These are phyloP conservation scores for Thryonomys swinderianus DNA, from an alignment of 2,113 vertebrate species.

Conservation along the genomic window DNA sequence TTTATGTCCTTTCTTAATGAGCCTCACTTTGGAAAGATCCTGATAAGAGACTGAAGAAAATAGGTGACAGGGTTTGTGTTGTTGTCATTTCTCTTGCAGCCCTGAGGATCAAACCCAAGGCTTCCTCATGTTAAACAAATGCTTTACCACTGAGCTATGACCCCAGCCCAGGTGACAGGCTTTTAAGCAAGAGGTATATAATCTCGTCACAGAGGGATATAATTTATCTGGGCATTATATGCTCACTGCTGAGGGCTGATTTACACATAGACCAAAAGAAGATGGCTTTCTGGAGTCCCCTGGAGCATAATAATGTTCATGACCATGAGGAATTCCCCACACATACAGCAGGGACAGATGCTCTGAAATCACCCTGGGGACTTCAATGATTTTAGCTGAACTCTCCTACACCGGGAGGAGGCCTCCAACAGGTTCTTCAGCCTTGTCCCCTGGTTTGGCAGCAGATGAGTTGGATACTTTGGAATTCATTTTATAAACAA, in stretches of 20 bases:
- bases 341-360: background rate
- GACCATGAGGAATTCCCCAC: constrained; percentile 42
- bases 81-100: background rate
- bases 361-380: constrained; percentile 57
- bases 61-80: background rate
- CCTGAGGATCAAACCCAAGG: background rate
- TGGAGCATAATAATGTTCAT: constrained; percentile 63
- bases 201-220: constrained; percentile 34
- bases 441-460: constrained; percentile 77
- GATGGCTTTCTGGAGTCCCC: constrained; percentile 66
- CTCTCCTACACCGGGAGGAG: constrained; percentile 54
- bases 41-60: constrained; percentile 51
- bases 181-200: constrained; percentile 66
- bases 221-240: constrained; percentile 66
- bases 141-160: background rate
- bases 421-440: constrained; percentile 60
- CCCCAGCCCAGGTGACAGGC: background rate
- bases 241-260: constrained; percentile 64
- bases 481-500: constrained; percentile 93
- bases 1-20: constrained; percentile 31
- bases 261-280: constrained; percentile 64
- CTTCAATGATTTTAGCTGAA: constrained; percentile 53
- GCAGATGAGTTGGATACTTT: constrained; percentile 72
- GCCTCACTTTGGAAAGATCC: constrained; percentile 45
- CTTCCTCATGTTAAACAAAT: background rate